phyloP scores from a whole-genome alignment of 2,797 vertebrate species.

The Pipistrellus pipistrellus region DNA sequence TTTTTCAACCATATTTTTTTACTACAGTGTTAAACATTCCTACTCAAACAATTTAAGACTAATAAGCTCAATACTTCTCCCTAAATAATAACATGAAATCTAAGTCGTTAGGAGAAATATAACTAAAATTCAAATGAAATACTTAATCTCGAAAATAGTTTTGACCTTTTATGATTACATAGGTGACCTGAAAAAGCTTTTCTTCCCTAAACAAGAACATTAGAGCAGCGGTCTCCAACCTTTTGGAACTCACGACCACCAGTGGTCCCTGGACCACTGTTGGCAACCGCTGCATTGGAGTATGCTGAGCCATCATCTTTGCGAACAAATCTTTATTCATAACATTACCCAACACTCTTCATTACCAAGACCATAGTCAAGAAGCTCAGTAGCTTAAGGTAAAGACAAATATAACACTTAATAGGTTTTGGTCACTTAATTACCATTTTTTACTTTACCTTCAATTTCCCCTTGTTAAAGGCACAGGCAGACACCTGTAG shows the following conservation, averaged over 20 bases:
- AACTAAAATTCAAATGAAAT: slow-evolving; percentile 30
- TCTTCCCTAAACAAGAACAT: neutral
- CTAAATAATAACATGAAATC: slow-evolving; percentile 30
- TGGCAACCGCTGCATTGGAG: neutral
- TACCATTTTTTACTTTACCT: slow-evolving; percentile 84
- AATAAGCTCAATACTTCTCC: neutral
- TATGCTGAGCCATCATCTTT: neutral
- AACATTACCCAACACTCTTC: neutral
- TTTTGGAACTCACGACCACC: too few relatives aligned
- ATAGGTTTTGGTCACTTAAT: neutral
- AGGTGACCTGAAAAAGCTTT: neutral
- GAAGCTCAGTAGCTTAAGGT: neutral
- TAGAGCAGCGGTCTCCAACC: neutral
- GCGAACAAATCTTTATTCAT: neutral
- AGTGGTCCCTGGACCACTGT: too few relatives aligned
- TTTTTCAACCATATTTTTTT: slow-evolving; percentile 12
- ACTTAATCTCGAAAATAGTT: neutral
- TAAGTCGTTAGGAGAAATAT: neutral
- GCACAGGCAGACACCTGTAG: slow-evolving; percentile 92
- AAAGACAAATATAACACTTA: neutral
- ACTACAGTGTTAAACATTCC: neutral
- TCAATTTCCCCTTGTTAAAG: slow-evolving; percentile 91
- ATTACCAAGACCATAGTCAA: neutral
- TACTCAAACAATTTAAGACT: slow-evolving; percentile 13
- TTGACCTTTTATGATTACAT: neutral